A percentile compares a stretch with the other conserved stretches of the same genome.
phyloP scores from a whole-genome alignment of 2,888 invertebrate species.

The Drosophila meridionalis region DNA sequence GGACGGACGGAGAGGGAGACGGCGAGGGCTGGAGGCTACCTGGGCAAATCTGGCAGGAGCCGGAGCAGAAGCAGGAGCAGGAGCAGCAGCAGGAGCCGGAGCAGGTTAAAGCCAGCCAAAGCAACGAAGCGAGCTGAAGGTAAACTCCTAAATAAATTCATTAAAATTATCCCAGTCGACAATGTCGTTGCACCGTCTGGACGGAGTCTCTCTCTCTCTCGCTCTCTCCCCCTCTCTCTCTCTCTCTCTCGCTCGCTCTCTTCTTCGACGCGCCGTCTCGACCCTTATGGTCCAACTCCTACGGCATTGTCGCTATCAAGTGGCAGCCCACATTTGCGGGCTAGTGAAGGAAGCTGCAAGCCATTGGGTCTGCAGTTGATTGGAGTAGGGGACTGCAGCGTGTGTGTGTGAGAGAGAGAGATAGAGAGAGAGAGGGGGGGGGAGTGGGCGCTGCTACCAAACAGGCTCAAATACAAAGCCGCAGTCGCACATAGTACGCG shows the following conservation, averaged over 20 bases:
- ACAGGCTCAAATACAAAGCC: constrained; percentile 55
- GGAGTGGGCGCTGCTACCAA: constrained; percentile 23
- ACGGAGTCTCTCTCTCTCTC: constrained; percentile 8
- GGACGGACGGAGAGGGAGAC: constrained; percentile 21
- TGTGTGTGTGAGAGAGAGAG: neutral
- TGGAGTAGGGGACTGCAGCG: neutral
- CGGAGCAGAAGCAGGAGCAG: neutral
- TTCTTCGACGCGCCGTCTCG: neutral
- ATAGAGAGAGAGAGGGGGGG: neutral
- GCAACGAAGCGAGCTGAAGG: constrained; percentile 34
- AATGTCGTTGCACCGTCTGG: constrained; percentile 63
- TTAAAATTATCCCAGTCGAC: constrained; percentile 76
- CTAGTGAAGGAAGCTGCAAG: constrained; percentile 36
- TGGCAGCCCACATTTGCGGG: constrained; percentile 79
- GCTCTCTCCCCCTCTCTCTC: neutral
- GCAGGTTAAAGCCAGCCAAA: constrained; percentile 3
- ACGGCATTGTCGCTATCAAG: constrained; percentile 72
- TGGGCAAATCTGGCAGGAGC: constrained; percentile 42
- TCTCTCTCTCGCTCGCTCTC: neutral
- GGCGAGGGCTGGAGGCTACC: constrained; percentile 20
- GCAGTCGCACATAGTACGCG: constrained; percentile 73
- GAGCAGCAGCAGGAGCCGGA: neutral
- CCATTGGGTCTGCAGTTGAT: constrained; percentile 12
- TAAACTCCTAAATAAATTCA: constrained; percentile 80
- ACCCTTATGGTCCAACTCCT: constrained; percentile 22